These are phyloP conservation scores for Muscidifurax raptorellus DNA, from an alignment of 1,140 invertebrate species.

Conservation along the genomic window DNA sequence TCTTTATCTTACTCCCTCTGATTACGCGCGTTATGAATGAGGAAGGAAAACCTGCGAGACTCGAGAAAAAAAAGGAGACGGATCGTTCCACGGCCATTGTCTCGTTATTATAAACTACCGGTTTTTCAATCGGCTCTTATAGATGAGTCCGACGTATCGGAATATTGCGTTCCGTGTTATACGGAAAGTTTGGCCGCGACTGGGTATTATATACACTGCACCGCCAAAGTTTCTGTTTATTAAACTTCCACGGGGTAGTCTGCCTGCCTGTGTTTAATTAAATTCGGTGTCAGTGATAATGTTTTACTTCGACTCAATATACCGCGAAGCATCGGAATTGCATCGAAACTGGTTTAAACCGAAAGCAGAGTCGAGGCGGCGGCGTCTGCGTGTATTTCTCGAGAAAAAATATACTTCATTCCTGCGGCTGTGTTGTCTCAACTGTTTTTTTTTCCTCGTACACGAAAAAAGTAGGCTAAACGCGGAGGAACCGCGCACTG, in stretches of 20 bases:
- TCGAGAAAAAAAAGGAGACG: background rate
- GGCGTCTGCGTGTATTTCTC: too few relatives aligned
- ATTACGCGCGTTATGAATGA: constrained; percentile 8
- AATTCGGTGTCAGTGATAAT: background rate
- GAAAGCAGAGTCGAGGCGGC: too few relatives aligned
- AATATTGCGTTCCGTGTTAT: background rate
- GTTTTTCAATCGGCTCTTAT: too few relatives aligned
- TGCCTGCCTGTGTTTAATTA: background rate
- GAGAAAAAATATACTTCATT: too few relatives aligned
- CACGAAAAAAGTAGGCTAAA: background rate
- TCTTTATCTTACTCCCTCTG: background rate
- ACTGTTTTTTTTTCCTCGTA: background rate
- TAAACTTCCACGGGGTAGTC: too few relatives aligned
- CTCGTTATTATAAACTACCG: background rate
- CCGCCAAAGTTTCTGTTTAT: background rate
- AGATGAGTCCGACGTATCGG: background rate
- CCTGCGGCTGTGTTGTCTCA: too few relatives aligned
- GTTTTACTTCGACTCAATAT: background rate
- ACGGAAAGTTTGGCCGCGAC: too few relatives aligned
- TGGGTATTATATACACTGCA: too few relatives aligned
- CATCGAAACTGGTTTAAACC: too few relatives aligned
- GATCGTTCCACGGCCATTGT: background rate
- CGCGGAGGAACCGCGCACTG: background rate
- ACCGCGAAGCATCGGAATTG: too few relatives aligned
- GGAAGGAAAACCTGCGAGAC: background rate